Base-by-base conservation (phyloP, 2,797 vertebrate species). In the Anas acuta region DNA sequence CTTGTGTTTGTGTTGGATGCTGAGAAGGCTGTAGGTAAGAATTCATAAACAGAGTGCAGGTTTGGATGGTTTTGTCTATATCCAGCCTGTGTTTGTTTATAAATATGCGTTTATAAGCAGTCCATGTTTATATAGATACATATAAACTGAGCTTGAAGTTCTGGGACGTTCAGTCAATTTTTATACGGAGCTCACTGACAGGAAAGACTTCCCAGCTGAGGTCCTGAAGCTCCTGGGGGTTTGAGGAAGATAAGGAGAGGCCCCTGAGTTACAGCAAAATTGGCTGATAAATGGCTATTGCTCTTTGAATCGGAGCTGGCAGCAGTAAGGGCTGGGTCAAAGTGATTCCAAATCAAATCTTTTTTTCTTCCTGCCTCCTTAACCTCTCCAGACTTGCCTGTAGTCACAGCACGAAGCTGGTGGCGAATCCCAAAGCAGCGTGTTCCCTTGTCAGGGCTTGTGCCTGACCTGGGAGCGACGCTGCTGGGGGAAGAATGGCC, bases 171-270 rank as follows among this genome's bases (percentile, higher is more conserved):
- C 39, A 62, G 33, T 8, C 49, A 53, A 2, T 89, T 76, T 84
- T 45, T 30, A 5, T 35, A 5, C 5, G 2, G 7, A 84, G 22
- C 9, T 4, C n/a, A 10, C n/a, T 32, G 54, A 8, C 37, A 73
- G 82, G 15, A 91, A 87, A 32, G 19, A 4, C 28, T 61, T 91
- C 10, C 54, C 19, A 43, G 32, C 57, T 8, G 20, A 37, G 33
- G 19, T 70, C 41, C 73, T 73, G 72, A 51, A 54, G 53, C 19
- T 20, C 10, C 18, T 0, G 23, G 6, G 4, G 0, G 11, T 39
- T 39, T 57, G 18, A 28, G 58, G 62, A 61, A 41, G 25, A 1
- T 30, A 57, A 80, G 51, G 32, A 19, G 3, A 4, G 4, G 3
- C 65, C 26, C 32, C 33, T 43, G 30, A 73, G 3, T 49, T 37